Evolutionary conservation across 1,140 invertebrate genomes (phyloP), one percentile per base, ranked within the genome.

Genomic region (Halotydeus destructor): DNA sequence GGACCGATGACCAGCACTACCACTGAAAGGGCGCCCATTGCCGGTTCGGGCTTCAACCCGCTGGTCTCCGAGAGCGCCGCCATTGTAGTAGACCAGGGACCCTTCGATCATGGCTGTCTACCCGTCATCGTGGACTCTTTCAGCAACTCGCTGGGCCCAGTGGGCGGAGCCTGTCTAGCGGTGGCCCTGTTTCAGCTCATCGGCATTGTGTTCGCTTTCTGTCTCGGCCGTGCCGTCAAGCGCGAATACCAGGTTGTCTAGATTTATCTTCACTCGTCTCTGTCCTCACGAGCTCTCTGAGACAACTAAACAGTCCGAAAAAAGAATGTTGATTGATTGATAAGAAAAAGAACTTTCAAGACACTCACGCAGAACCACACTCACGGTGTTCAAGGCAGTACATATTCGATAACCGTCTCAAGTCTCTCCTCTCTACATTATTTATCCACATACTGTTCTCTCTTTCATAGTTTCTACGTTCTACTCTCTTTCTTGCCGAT

Each of bases 141-240:
- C 23, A 34, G 21, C 5, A 32, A 24, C 21, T 41, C 43, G 14
- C 5, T 45, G 12, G 30, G 28, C 22, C 26, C 16, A 19, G 19
- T 46, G 5, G 45, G 38, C 14, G 44, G 39, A 23, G 21, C 38
- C 16, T 27, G 16, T 2, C 23, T 46, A 26, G 24, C 22, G 14
- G 32, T 46, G 11, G 38, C 28, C 14, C 22, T 44, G 3, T 19
- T 45, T 24, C 43, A 45, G 24, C 6, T 45, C 4, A 19, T 45
- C 31, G 43, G 43, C 5, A 16, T 45, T 11, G n/a, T 45, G n/a
- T 45, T 45, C 37, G 21, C 43, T 5, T 46, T 38, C 25, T 9
- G n/a, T 27, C 28, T 46, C 26, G 35, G 21, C n/a, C 21, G n/a
- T 21, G 9, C 16, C 14, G 26, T 37, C 35, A 37, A 37, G 14